Conservation (phyloP, 2,113 vertebrate species). For the Syngnathoides biaculeatus region DNA sequence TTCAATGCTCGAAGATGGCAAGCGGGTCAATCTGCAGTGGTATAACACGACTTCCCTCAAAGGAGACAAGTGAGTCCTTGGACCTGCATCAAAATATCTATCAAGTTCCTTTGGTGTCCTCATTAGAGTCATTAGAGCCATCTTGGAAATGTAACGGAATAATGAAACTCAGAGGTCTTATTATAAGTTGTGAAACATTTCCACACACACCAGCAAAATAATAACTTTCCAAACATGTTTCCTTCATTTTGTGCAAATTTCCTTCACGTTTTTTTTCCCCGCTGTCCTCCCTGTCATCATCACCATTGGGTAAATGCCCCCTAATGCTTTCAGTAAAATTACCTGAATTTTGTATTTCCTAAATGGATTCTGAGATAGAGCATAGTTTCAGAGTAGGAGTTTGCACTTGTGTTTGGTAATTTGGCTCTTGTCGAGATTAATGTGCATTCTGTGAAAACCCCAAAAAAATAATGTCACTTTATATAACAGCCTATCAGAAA, state of each 20-base stretch:
- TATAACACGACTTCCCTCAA: conserved; percentile 72
- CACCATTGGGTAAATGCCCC: too few relatives aligned
- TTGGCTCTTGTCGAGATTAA: too few relatives aligned
- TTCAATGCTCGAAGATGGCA: conserved; percentile 68
- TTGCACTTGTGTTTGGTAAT: not conserved
- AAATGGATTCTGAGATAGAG: too few relatives aligned
- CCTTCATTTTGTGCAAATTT: too few relatives aligned
- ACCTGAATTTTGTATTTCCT: too few relatives aligned
- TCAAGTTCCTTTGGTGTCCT: not conserved
- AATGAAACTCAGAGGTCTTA: not conserved
- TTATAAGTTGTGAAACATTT: too few relatives aligned
- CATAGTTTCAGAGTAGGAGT: not conserved
- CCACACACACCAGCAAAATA: too few relatives aligned
- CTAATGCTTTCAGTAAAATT: too few relatives aligned
- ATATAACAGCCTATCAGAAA: not conserved
- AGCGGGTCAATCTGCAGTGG: conserved; percentile 75
- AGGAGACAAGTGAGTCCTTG: conserved; percentile 72
- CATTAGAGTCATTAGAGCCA: not conserved
- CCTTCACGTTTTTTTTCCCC: too few relatives aligned
- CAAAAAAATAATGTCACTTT: not conserved
- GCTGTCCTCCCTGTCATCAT: too few relatives aligned
- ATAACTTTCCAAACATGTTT: too few relatives aligned
- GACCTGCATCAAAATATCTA: not conserved
- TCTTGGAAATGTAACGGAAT: not conserved
- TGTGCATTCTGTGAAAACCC: not conserved